Percentiles rank a stretch among this genome's conserved stretches.
Conservation (phyloP, 1,140 invertebrate genomes). For the Palaemon carinicauda region DNA sequence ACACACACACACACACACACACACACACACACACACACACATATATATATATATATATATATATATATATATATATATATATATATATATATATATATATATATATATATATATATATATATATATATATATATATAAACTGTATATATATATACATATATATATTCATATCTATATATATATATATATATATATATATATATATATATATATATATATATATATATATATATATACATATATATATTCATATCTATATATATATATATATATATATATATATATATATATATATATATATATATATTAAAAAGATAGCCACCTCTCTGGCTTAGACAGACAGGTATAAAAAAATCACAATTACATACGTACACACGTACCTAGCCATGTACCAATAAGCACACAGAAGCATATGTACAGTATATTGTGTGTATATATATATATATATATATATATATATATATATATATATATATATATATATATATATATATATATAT, state of each 20-base stretch:
- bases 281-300: not conserved
- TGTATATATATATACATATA: not conserved
- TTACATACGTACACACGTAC: not conserved
- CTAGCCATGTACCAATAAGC: too few relatives aligned
- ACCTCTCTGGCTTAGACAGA: too few relatives aligned
- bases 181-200: conserved; percentile 14
- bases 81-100: not conserved
- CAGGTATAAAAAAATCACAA: not conserved
- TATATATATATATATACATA: not conserved
- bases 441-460: not conserved
- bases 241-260: too few relatives aligned
- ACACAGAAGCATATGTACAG: too few relatives aligned
- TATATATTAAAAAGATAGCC: not conserved
- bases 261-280: not conserved
- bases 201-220: not conserved
- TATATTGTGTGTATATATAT: not conserved
- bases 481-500: too few relatives aligned
- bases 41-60: not conserved
- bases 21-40: not conserved
- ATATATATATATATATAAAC: not conserved
- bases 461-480: too few relatives aligned
- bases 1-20: conserved; percentile 31
- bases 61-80: not conserved
- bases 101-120: not conserved
- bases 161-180: not conserved